Evolutionary conservation across 2,113 vertebrate species (phyloP), one percentile per base, ranked within the genome.

Genomic region (Halcyon senegalensis): DNA sequence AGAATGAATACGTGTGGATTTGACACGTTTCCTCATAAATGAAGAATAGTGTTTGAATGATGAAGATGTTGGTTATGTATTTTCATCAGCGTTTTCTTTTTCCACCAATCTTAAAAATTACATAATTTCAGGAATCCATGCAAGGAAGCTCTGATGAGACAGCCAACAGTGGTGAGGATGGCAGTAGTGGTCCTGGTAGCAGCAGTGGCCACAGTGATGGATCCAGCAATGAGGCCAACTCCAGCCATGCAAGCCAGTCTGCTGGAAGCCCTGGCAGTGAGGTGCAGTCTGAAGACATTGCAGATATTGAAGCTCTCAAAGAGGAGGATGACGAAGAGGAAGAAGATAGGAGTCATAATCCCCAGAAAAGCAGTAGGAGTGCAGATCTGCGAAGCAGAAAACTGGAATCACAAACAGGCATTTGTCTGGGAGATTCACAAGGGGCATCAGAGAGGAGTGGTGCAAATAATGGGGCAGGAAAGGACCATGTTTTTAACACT

Each of bases 111-210:
- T 78, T 63, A 48, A 48, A 56, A 73, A 35, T 12, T 15, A 19
- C 7, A 12, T 35, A 39, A 94, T 95, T 59, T 20, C 81, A 99
- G 99, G 99, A 99, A 96, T 99, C 99, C 51, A 99, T 99, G 99
- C 99, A 99, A 96, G 99, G 99, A 95, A 99, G 99, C 98, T 99
- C 99, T 6, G 99, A 99, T 25, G 99, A 99, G 97, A 99, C 99
- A 44, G 99, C 99, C 24, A 99, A 99, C 97, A 99, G 99, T 25
- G 99, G 99, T n/a, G 99, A 99, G 97, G 99, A 99, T 88, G 99
- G 99, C 96, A 99, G 99, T 96, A 99, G 99, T 16, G 99, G 99
- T n/a, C 99, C 99, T 33, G 99, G 99, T 41, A 99, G 99, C 96
- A 99, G 99, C 97, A 99, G 99, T 55, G 99, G 99, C 4, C 99